Evolutionary conservation across 2,888 invertebrate genomes (phyloP).

Genomic region (Galerucella nymphaeae): DNA sequence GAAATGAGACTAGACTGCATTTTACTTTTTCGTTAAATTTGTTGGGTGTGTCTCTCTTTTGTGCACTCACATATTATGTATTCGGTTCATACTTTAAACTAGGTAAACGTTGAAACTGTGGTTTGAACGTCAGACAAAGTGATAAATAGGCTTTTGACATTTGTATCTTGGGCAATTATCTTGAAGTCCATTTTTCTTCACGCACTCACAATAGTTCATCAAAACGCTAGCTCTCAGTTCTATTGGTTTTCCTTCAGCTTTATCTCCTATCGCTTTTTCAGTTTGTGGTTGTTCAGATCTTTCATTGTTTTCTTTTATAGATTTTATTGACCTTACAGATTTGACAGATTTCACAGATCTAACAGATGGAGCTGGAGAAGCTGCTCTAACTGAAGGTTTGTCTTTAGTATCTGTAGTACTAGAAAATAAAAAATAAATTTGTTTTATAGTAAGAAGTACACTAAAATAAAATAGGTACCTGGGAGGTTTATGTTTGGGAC

Average conservation of each 20-base stretch:
- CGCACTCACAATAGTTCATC: slow-evolving; percentile 20
- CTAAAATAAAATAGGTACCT: background rate
- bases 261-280: background rate
- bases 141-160: background rate
- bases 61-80: background rate
- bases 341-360: slow-evolving; percentile 9
- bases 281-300: background rate
- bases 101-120: background rate
- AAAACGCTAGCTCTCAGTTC: slow-evolving; percentile 17
- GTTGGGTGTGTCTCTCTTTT: slow-evolving; percentile 29
- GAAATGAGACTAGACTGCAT: background rate
- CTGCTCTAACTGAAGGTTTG: background rate
- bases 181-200: slow-evolving; percentile 28
- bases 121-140: background rate
- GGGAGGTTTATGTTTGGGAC: background rate
- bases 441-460: background rate
- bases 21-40: background rate
- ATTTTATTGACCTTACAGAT: background rate
- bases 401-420: background rate
- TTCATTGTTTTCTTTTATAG: background rate
- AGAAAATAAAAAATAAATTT: background rate
- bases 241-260: background rate
- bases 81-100: background rate
- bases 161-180: slow-evolving; percentile 23
- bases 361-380: slow-evolving; percentile 2